Evolutionary conservation across 2,113 vertebrate species (phyloP).

Genomic region (Eonycteris spelaea): DNA sequence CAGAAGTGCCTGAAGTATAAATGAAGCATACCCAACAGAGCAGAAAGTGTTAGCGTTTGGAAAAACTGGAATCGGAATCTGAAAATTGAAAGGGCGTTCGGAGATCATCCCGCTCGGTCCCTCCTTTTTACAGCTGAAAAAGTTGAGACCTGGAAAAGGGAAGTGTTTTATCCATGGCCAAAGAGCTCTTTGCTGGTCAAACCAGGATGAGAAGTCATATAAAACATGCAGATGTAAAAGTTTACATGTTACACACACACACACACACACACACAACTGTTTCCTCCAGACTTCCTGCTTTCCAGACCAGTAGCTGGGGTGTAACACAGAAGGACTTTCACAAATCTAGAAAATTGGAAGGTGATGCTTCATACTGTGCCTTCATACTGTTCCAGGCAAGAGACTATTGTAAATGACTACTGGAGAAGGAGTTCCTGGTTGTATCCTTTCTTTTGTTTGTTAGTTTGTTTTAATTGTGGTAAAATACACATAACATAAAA

Average conservation of each 20-base stretch:
- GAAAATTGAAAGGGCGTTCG: neutral
- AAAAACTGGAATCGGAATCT: neutral
- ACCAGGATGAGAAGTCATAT: neutral
- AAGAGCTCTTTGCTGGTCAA: neutral
- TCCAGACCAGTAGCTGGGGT: neutral
- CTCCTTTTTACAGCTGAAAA: neutral
- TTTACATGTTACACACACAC: neutral
- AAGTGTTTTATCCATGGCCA: neutral
- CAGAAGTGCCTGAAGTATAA: neutral
- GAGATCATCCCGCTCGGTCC: neutral
- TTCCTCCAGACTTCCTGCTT: slow-evolving; percentile 16
- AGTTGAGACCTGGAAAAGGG: neutral
- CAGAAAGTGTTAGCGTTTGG: neutral
- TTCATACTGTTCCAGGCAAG: neutral
- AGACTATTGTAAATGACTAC: neutral
- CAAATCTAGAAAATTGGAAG: neutral
- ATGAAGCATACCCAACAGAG: neutral
- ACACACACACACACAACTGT: neutral
- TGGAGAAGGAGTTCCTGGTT: neutral
- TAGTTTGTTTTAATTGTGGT: neutral
- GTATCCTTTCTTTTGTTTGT: neutral
- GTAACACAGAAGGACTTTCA: neutral
- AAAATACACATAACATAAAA: neutral
- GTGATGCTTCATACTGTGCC: neutral
- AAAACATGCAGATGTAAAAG: slow-evolving; percentile 12